These are phyloP conservation scores for Epinephelus awoara DNA, from an alignment of 2,797 vertebrate species.

Conservation along the genomic window DNA sequence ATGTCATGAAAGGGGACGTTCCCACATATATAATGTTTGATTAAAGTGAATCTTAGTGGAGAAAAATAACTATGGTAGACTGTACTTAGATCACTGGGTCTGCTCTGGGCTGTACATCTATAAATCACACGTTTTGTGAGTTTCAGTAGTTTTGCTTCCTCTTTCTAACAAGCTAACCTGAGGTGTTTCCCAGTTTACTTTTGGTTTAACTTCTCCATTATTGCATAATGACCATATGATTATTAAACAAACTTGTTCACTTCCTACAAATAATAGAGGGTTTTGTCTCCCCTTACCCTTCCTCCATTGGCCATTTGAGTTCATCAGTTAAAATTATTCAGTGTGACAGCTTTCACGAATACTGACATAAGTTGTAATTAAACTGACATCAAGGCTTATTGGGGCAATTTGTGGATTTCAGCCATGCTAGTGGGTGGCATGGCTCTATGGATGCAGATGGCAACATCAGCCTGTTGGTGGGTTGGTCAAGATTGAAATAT, in stretches of 20 bases:
- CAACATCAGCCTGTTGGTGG: not conserved
- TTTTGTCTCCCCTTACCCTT: not conserved
- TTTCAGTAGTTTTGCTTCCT: slow-evolving; percentile 45
- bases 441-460: not conserved
- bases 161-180: slow-evolving; percentile 1
- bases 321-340: no score
- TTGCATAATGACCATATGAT: not conserved
- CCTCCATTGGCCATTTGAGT: no score
- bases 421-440: not conserved
- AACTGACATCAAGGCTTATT: not conserved
- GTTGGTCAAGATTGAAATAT: not conserved
- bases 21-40: not conserved
- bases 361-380: not conserved
- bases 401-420: not conserved
- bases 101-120: not conserved
- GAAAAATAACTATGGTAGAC: not conserved
- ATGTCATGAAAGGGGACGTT: not conserved
- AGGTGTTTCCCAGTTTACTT: slow-evolving; percentile 25
- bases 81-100: not conserved
- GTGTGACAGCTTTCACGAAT: not conserved
- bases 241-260: not conserved
- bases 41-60: not conserved
- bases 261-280: not conserved
- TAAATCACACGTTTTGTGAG: not conserved
- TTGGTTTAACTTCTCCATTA: not conserved